Base-by-base conservation (phyloP, 2,113 vertebrate species). In the Cyprichromis sp. region DNA sequence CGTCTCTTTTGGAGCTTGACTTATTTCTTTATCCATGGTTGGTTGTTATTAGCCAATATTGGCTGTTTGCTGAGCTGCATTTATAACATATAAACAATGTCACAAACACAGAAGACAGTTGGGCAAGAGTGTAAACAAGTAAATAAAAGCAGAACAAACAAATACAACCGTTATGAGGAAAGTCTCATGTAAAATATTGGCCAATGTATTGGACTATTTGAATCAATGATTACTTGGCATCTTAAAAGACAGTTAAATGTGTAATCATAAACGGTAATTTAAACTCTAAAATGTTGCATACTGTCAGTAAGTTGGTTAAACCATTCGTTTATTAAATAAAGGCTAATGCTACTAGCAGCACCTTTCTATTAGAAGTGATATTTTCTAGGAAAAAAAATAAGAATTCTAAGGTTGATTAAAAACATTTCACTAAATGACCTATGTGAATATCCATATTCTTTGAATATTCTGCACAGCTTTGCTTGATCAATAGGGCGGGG, bases 401-500 rank as follows among this genome's bases (percentile, higher is more conserved):
- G 24, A 50, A 50, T 78, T 78, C 11, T 78, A 19, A 78, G 26
- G 11, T 50, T 78, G 71, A 78, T 50, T 29, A 50, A 50, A 50
- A 31, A 78, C 26, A 31, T 73, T 29, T 78, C 71, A 50, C 42
- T 78, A 8, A 78, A 50, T 78, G 3, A 31, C 45, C 9, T 12
- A 47, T 50, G 73, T 31, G 42, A 29, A 47, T 29, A 29, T 76
- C 40, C 38, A 42, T 47, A 45, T 76, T 47, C 9, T 31, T 34
- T 53, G 31, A 68, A 29, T 68, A 34, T 66, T 53, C 34, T 31
- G 52, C 14, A 71, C 83, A 55, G 84, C 81, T 89, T 9, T 84
- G 87, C 59, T 89, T 87, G 81, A 79, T 89, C 31, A 81, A 47
- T 80, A 82, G 88, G 86, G 89, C 9, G 68, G 87, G 86, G 87